Conservation (phyloP, 2,888 invertebrate genomes). For the Parascotia fuliginaria region DNA sequence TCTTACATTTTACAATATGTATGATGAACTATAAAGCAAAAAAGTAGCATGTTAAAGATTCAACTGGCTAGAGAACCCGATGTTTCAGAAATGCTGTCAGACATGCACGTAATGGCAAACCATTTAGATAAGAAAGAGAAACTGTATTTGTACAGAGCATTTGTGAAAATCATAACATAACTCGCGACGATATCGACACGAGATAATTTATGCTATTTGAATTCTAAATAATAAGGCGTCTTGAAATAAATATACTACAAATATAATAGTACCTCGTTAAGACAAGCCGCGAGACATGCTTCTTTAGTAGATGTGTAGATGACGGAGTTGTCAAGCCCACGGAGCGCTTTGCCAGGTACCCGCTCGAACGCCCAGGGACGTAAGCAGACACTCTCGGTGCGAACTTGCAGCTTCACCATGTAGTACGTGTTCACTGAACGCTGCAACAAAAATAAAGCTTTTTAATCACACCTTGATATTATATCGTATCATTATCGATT, state of each 20-base stretch:
- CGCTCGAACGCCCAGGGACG: conserved; percentile 97
- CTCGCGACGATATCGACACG: conserved; percentile 1
- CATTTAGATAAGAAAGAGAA: conserved; percentile 1
- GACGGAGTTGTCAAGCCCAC: conserved; percentile 95
- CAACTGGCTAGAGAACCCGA: neutral
- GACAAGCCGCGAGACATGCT: conserved; percentile 95
- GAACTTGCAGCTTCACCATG: conserved; percentile 96
- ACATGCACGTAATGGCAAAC: neutral
- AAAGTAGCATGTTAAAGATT: neutral
- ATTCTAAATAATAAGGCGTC: conserved; percentile 2
- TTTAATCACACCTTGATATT: conserved; percentile 33
- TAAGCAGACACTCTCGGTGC: conserved; percentile 96
- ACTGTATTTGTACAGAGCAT: neutral
- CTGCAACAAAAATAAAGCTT: conserved; percentile 40
- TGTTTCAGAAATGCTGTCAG: neutral
- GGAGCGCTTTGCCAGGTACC: conserved; percentile 96
- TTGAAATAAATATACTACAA: conserved; percentile 22
- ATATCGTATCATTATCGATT: conserved; percentile 38
- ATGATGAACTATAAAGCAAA: neutral
- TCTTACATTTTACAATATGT: neutral
- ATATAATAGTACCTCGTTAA: conserved; percentile 93
- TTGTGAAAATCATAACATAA: neutral
- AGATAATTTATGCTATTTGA: conserved; percentile 11
- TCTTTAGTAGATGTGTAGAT: conserved; percentile 98
- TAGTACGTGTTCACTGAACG: conserved; percentile 95